phyloP scores from a whole-genome alignment of 2,113 vertebrate species.

The Halichoerus grypus region DNA sequence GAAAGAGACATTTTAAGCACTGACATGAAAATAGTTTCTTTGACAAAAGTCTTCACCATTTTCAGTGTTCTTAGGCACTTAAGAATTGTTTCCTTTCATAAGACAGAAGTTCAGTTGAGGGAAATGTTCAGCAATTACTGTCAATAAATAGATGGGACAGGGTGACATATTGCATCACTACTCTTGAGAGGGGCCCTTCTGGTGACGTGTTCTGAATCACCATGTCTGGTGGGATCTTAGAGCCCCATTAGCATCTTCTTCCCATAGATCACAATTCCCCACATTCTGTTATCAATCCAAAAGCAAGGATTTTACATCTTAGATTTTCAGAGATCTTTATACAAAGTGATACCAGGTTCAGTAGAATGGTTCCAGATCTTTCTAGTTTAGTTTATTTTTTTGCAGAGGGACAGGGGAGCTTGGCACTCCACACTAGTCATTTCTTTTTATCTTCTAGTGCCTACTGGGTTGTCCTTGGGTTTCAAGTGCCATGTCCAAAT shows the following conservation, averaged over 20 bases:
- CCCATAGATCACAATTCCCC: not conserved
- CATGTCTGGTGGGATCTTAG: not conserved
- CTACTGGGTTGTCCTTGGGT: not conserved
- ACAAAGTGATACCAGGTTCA: not conserved
- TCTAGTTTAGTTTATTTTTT: not conserved
- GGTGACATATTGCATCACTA: not conserved
- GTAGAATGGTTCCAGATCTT: not conserved
- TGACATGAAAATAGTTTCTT: slow-evolving; percentile 38
- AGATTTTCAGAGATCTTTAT: not conserved
- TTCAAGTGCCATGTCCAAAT: not conserved
- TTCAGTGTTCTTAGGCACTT: not conserved
- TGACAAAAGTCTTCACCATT: not conserved
- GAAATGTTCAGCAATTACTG: not conserved
- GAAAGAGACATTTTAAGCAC: not conserved
- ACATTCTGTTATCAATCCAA: not conserved
- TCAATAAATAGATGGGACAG: not conserved
- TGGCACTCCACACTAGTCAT: not conserved
- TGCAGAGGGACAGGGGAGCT: not conserved
- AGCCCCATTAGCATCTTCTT: not conserved
- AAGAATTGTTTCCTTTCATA: slow-evolving; percentile 8
- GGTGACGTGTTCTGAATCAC: not conserved
- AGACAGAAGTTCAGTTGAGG: not conserved
- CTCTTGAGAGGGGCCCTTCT: not conserved
- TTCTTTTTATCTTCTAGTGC: not conserved
- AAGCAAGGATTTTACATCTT: not conserved